Base-by-base conservation (phyloP, 2,888 invertebrate genomes). In the Ecdyonurus torrentis region DNA sequence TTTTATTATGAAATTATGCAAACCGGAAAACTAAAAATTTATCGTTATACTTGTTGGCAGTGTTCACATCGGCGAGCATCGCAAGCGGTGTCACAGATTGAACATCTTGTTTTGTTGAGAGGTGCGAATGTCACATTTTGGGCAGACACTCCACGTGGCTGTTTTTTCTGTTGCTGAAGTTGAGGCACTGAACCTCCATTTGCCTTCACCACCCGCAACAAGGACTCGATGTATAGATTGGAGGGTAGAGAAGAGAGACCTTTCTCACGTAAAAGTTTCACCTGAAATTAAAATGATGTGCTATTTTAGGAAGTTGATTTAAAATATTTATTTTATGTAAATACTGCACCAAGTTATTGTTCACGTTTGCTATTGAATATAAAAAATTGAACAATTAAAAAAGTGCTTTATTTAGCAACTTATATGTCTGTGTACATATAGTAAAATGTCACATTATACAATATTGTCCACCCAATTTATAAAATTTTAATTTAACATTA, bases 181-280 rank as follows among this genome's bases (percentile, higher is more conserved):
- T 24, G 59, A 2, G 65, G 22, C 64, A 63, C 67, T 52, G 61
- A 52, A 66, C 62, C 64, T 55, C 65, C 22, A 66, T 64, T 23
- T 62, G 61, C 70, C 74, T 71, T 18, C 78, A 77, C 18, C 83
- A 72, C 58, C 82, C 71, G 61, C 1, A 86, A 74, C 52, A 86
- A 72, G 1, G 82, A 82, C 67, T 84, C 81, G 59, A 86, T 80
- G 71, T 86, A 85, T 55, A 84, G 73, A 71, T 87, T 86, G 7
- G 81, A 80, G n/a, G 84, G 85, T n/a, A 86, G 72, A 37, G 37
- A 37, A 5, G 37, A 10, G 37, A 37, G 37, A 5, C 37, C 37
- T 37, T 37, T 37, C 37, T 37, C 37, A 15, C 37, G 37, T 5
- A 15, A 37, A 5, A 37, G 37, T 37, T 15, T 5, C 37, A 37